These are phyloP conservation scores for Strigamia transsilvanica DNA, from an alignment of 2,888 invertebrate genomes.

Conservation along the genomic window DNA sequence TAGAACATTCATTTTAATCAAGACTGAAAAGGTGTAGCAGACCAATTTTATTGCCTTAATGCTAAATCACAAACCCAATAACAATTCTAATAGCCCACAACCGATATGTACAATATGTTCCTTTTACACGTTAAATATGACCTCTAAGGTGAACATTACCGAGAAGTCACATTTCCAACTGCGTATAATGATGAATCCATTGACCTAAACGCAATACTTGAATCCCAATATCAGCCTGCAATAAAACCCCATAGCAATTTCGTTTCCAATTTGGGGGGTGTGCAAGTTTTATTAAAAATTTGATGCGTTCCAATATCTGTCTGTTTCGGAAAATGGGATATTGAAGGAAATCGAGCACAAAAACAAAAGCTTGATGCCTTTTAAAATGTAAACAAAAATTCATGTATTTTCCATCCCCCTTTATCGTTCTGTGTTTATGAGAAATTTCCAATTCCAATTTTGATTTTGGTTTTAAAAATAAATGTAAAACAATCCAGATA, in stretches of 20 bases:
- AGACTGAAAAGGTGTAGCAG: neutral
- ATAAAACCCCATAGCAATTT: constrained; percentile 37
- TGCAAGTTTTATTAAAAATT: constrained; percentile 37
- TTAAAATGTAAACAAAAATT: neutral
- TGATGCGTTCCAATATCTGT: constrained; percentile 44
- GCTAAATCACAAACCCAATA: constrained; percentile 11
- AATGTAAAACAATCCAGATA: neutral
- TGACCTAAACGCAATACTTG: constrained; percentile 21
- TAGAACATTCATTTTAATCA: neutral
- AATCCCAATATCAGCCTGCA: constrained; percentile 5
- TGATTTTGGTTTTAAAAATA: neutral
- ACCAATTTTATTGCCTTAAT: neutral
- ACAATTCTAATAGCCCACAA: constrained; percentile 7
- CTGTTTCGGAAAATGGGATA: neutral
- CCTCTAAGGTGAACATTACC: neutral
- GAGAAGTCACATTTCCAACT: neutral
- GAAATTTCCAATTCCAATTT: neutral
- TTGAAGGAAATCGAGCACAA: neutral
- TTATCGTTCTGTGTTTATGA: neutral
- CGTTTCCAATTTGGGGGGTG: constrained; percentile 26
- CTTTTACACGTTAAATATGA: neutral
- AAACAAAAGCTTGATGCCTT: neutral
- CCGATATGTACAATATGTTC: neutral
- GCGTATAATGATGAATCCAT: neutral
- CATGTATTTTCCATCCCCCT: neutral